Evolutionary conservation across 2,888 invertebrate species (phyloP).

Genomic region (Hirtodrosophila alboralis): DNA sequence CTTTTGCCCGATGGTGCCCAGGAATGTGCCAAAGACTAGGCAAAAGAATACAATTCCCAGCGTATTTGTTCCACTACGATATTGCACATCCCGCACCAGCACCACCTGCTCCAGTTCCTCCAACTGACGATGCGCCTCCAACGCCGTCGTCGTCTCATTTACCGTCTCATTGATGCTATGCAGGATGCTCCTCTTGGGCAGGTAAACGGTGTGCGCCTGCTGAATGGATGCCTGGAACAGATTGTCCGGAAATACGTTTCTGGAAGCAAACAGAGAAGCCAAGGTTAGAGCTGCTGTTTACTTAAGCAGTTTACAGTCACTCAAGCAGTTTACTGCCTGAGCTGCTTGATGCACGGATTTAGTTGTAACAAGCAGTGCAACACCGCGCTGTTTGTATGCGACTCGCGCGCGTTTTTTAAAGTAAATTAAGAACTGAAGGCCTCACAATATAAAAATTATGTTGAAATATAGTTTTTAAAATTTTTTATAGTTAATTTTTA

Average conservation of each 20-base stretch:
- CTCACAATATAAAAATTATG: no score
- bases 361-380: no score
- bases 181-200: constrained; percentile 84
- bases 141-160: constrained; percentile 84
- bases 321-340: no score
- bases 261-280: constrained; percentile 85
- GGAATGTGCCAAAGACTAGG: constrained; percentile 93
- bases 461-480: no score
- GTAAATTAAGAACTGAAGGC: no score
- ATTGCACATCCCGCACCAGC: constrained; percentile 84
- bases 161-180: constrained; percentile 86
- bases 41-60: constrained; percentile 96
- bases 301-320: no score
- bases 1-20: constrained; percentile 92
- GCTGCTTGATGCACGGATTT: no score
- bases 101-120: constrained; percentile 81
- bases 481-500: no score
- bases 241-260: constrained; percentile 96
- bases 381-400: no score
- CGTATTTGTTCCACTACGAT: constrained; percentile 92
- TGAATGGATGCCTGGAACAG: constrained; percentile 95
- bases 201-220: constrained; percentile 92
- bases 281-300: background rate
- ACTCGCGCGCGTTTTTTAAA: no score
- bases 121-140: constrained; percentile 68